Evolutionary conservation across 1,140 invertebrate species (phyloP).

Genomic region (Rhyzopertha dominica): DNA sequence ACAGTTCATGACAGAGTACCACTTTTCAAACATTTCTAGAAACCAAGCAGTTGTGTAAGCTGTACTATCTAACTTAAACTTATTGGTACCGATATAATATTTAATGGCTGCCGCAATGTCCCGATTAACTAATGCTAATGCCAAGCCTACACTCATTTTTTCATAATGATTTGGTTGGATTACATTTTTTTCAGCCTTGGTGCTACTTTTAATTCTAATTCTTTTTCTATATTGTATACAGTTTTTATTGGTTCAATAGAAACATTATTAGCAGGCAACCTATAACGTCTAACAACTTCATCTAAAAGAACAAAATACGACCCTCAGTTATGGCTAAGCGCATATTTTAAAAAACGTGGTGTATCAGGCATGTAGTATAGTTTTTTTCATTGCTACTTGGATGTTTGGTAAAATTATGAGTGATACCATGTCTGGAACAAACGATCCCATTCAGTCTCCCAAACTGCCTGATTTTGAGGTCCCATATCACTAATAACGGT

Average conservation of each 20-base stretch:
- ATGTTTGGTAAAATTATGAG: conserved; percentile 5
- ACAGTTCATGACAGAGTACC: conserved; percentile 11
- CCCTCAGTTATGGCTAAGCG: not conserved
- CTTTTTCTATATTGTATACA: conserved; percentile 1
- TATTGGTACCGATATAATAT: conserved; percentile 1
- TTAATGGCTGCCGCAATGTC: conserved; percentile 11
- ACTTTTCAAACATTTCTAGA: conserved; percentile 9
- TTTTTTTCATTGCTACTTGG: conserved; percentile 4
- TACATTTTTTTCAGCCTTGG: conserved; percentile 4
- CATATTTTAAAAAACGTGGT: conserved; percentile 13
- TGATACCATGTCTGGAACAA: not conserved
- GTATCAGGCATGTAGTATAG: conserved; percentile 14
- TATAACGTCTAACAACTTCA: not conserved
- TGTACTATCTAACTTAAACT: conserved; percentile 2
- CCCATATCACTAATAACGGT: conserved; percentile 12
- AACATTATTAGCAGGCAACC: not conserved
- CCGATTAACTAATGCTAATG: conserved; percentile 6
- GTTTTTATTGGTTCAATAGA: not conserved
- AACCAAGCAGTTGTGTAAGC: conserved; percentile 15
- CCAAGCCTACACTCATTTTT: conserved; percentile 9
- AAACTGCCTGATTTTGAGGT: conserved; percentile 11
- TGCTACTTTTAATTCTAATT: not conserved
- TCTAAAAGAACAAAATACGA: not conserved
- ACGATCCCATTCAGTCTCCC: conserved; percentile 5
- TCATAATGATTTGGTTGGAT: conserved; percentile 6